Evolutionary conservation across 2,113 vertebrate species (phyloP).

Genomic region (Melozone crissalis): DNA sequence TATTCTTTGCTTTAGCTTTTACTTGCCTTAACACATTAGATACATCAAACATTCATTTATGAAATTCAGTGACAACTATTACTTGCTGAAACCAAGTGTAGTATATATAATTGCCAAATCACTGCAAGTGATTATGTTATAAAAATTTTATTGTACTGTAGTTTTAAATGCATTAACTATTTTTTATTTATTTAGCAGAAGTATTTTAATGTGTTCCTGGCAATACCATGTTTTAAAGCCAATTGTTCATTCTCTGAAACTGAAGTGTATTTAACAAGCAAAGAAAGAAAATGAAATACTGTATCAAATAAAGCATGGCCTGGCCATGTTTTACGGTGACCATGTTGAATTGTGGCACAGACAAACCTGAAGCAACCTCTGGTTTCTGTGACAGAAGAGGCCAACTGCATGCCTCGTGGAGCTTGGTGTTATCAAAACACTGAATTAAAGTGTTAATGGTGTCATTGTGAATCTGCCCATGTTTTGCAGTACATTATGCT

Average conservation of each 20-base stretch:
- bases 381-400: slow-evolving; percentile 49
- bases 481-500: slow-evolving; percentile 54
- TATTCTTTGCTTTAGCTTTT: not conserved
- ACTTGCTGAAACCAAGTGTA: not conserved
- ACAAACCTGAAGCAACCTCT: not conserved
- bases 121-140: not conserved
- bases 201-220: not conserved
- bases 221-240: not conserved
- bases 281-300: not conserved
- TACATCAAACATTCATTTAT: not conserved
- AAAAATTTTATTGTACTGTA: not conserved
- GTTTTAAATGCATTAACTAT: not conserved
- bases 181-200: not conserved
- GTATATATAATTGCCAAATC: not conserved
- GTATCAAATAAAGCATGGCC: not conserved
- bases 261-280: not conserved
- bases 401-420: slow-evolving; percentile 67
- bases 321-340: not conserved
- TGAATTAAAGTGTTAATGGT: slow-evolving; percentile 73
- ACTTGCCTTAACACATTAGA: not conserved
- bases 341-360: not conserved
- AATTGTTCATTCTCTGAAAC: not conserved
- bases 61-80: not conserved
- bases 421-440: slow-evolving; percentile 67
- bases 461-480: slow-evolving; percentile 58